Evolutionary conservation across 1,140 invertebrate genomes (phyloP).

Genomic region (Ericerus pela): DNA sequence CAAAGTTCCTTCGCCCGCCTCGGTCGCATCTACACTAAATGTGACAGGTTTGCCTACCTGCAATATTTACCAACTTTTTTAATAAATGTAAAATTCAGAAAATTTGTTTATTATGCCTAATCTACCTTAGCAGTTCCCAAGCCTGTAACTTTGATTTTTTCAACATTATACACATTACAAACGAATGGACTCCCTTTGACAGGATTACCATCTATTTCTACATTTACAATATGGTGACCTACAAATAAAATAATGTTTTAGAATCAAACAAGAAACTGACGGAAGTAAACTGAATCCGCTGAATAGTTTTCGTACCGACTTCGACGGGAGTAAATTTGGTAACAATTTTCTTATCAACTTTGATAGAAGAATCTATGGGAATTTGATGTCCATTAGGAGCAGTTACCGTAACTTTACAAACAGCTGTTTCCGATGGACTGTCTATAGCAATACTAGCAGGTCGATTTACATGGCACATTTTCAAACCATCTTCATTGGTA

Average conservation of each 20-base stretch:
- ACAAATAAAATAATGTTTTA: constrained; percentile 21
- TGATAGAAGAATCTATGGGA: constrained; percentile 43
- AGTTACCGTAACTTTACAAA: constrained; percentile 50
- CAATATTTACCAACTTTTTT: constrained; percentile 11
- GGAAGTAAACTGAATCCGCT: background rate
- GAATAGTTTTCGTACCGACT: constrained; percentile 38
- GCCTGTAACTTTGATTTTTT: constrained; percentile 65
- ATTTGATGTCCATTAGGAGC: constrained; percentile 63
- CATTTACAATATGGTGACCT: constrained; percentile 65
- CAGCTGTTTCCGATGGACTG: constrained; percentile 27
- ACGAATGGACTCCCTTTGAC: constrained; percentile 81
- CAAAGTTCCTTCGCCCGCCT: constrained; percentile 88
- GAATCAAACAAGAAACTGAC: background rate
- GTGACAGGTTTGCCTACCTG: constrained; percentile 66
- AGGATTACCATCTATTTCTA: constrained; percentile 63
- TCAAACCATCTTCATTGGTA: constrained; percentile 42
- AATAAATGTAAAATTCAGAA: background rate
- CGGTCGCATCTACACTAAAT: constrained; percentile 85
- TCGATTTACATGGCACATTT: constrained; percentile 42
- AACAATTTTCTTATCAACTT: constrained; percentile 43
- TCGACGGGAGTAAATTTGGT: constrained; percentile 65
- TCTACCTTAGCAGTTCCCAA: constrained; percentile 40
- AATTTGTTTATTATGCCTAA: background rate
- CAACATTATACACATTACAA: constrained; percentile 84
- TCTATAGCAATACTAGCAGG: constrained; percentile 44